A percentile compares a stretch with the other conserved stretches of the same genome.
Evolutionary conservation across 2,113 vertebrate genomes (phyloP).

Genomic region (Larimichthys crocea): DNA sequence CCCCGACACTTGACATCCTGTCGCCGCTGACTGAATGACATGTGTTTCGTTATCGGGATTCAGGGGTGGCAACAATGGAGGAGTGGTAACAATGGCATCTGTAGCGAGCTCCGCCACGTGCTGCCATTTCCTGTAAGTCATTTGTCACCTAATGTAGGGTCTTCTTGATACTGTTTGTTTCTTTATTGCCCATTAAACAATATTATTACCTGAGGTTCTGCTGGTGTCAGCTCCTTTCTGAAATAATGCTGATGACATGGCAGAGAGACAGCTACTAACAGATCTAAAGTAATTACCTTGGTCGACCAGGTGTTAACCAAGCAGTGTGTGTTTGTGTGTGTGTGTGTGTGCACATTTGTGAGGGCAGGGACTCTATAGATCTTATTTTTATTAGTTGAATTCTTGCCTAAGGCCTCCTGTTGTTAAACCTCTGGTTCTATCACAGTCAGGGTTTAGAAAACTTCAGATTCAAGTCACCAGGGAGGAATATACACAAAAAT

Average conservation of each 20-base stretch:
- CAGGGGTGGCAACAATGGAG: conserved; percentile 7
- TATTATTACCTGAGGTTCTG: conserved; percentile 64
- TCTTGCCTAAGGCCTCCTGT: too few species aligned
- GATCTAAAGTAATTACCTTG: conserved; percentile 63
- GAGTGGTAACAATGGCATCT: conserved; percentile 37
- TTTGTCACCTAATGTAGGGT: conserved; percentile 61
- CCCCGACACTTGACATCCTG: conserved; percentile 15
- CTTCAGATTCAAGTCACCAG: too few species aligned
- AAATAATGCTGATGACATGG: conserved; percentile 68
- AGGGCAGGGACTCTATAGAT: too few species aligned
- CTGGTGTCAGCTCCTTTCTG: conserved; percentile 68
- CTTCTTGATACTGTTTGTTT: conserved; percentile 65
- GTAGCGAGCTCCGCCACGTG: conserved; percentile 37
- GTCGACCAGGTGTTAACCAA: conserved; percentile 59
- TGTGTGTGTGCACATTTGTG: too few species aligned
- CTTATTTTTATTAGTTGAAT: too few species aligned
- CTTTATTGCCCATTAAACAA: conserved; percentile 73
- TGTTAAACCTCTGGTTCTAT: too few species aligned
- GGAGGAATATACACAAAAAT: too few species aligned
- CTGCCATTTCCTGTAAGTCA: conserved; percentile 31
- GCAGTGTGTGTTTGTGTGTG: conserved; percentile 1
- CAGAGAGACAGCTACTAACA: conserved; percentile 62
- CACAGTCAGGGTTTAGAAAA: too few species aligned
- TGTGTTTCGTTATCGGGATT: conserved; percentile 23
- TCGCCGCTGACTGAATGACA: conserved; percentile 12